phyloP scores from a whole-genome alignment of 2,113 vertebrate species.

The Passerina amoena region DNA sequence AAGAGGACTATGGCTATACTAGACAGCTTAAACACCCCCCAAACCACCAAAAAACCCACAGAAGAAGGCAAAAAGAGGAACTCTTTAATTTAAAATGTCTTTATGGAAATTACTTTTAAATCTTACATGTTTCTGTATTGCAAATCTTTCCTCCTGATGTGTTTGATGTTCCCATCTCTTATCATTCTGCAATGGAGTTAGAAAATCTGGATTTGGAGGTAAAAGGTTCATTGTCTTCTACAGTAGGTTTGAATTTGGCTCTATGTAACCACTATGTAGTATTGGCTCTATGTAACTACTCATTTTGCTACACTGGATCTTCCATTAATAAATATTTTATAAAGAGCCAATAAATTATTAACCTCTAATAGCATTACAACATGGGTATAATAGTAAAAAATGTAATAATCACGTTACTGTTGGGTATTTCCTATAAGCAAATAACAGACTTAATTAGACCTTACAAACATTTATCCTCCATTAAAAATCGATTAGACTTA shows the following conservation, averaged over 20 bases:
- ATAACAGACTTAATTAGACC: not conserved
- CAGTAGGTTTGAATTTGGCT: not conserved
- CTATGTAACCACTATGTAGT: not conserved
- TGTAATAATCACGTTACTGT: not conserved
- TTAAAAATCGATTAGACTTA: not conserved
- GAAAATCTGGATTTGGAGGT: not conserved
- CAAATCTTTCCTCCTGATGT: not conserved
- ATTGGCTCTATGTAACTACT: not conserved
- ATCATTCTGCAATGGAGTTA: not conserved
- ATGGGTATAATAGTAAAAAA: not conserved
- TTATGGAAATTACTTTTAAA: not conserved
- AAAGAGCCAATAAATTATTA: not conserved
- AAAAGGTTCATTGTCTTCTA: not conserved
- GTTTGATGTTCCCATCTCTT: not conserved
- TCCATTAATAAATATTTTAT: not conserved
- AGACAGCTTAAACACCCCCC: not conserved
- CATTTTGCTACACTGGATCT: not conserved
- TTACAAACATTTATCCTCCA: not conserved
- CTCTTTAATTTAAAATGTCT: not conserved
- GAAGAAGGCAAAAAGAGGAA: not conserved
- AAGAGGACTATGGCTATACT: not conserved
- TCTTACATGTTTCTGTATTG: not conserved
- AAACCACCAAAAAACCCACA: not conserved
- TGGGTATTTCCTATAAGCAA: not conserved
- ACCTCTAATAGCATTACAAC: not conserved